Evolutionary conservation across 2,888 invertebrate species (phyloP), one percentile per base, ranked within the genome.

Genomic region (Ernsta delagoae): DNA sequence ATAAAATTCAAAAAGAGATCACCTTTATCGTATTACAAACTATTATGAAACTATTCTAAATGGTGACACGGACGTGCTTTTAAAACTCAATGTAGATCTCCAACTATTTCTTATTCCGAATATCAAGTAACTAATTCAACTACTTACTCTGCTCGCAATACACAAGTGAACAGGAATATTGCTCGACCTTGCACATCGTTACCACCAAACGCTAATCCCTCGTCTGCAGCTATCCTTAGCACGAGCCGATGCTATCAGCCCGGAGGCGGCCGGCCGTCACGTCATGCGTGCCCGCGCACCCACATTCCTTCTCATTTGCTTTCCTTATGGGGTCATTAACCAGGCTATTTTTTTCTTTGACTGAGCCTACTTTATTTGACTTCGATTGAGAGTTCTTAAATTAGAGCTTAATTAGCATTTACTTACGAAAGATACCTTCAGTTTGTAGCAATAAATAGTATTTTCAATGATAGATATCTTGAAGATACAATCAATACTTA

Each of bases 231-330:
- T 73, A 67, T 68, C 75, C 74, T 75, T 71, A 75, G 36, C 60
- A 56, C 72, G 71, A 74, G 71, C 75, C 75, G 86, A 87, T 87
- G 75, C 56, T 80, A 87, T 86, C 88, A 80, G 79, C 75, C 73
- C 82, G 78, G 69, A 71, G 75, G 72, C 75, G 77, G 62, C 68
- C 67, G 64, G 64, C 64, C 81, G 78, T 78, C 78, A 75, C 83
- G 86, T 80, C 79, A 82, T 84, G 84, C 84, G 83, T 81, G 80
- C 79, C 76, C 81, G 78, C 74, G 69, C 73, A 53, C 4, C 76
- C 70, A 75, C 77, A 75, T 75, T 77, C 73, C 77, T 77, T 74
- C 76, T 72, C 74, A 75, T 82, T 78, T 79, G 78, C 81, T 83
- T 82, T 82, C 81, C 62, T 68, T 68, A 24, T 31, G 48, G 67